A percentile compares a stretch with the other conserved stretches of the same genome.
These are phyloP conservation scores for Odocoileus hemionus DNA, from an alignment of 2,113 vertebrate species.

Conservation along the genomic window DNA sequence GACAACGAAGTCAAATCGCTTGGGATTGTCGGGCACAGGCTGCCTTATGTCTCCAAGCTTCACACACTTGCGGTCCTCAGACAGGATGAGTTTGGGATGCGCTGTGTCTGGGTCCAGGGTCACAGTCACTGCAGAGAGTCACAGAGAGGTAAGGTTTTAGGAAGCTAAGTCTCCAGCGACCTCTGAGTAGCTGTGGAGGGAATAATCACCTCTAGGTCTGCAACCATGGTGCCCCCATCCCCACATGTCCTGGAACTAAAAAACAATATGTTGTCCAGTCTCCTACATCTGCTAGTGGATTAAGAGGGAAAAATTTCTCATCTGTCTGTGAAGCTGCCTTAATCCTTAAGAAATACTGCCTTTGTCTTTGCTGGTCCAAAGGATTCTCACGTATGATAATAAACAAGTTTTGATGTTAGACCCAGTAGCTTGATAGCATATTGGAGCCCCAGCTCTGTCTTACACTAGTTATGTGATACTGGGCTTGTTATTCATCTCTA, in stretches of 20 bases:
- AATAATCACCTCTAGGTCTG: background rate
- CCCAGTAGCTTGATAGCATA: background rate
- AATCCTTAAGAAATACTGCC: background rate
- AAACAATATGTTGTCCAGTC: background rate
- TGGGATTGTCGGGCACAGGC: conserved; percentile 72
- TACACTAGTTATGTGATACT: background rate
- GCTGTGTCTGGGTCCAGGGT: conserved; percentile 85
- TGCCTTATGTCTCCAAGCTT: conserved; percentile 80
- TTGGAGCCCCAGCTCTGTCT: background rate
- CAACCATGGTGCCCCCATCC: background rate
- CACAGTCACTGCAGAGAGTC: conserved; percentile 66
- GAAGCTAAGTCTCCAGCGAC: background rate
- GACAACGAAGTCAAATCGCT: conserved; percentile 84
- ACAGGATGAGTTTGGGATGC: conserved; percentile 83
- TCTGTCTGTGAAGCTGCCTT: background rate
- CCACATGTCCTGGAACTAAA: background rate
- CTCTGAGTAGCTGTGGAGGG: background rate
- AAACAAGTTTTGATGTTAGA: background rate
- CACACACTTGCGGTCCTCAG: conserved; percentile 83
- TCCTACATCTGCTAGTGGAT: background rate
- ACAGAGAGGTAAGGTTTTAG: background rate
- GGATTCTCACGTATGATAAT: background rate
- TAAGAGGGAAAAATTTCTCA: background rate
- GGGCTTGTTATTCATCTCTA: background rate
- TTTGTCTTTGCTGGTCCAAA: background rate